Percentiles rank a stretch among this genome's conserved stretches.
These are phyloP conservation scores for Podarcis siculus DNA, from an alignment of 2,797 vertebrate genomes.

Conservation along the genomic window DNA sequence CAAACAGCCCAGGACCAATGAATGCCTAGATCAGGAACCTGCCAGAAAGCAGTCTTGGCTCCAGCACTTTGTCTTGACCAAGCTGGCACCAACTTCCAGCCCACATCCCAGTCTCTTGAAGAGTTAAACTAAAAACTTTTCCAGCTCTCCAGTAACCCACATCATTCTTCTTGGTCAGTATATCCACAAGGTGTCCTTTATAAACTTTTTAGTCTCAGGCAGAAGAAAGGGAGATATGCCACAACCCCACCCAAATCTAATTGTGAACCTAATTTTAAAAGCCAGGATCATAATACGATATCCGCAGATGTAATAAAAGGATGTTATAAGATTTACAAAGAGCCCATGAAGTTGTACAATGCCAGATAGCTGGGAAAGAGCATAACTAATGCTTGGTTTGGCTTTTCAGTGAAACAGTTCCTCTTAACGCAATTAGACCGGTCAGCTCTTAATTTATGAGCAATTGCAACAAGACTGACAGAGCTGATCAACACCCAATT, in stretches of 20 bases:
- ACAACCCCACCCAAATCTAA: background rate
- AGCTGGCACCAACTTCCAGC: background rate
- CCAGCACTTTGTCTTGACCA: background rate
- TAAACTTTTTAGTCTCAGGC: conserved; percentile 9
- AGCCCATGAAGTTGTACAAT: background rate
- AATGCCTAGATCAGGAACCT: too few species aligned
- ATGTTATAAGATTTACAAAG: conserved; percentile 24
- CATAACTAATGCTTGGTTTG: conserved; percentile 1
- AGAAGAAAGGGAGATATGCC: background rate
- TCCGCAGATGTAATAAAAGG: conserved; percentile 46
- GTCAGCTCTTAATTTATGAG: conserved; percentile 1
- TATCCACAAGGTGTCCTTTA: background rate
- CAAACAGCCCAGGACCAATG: background rate
- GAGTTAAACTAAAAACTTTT: background rate
- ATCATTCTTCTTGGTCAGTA: background rate
- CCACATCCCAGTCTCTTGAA: background rate
- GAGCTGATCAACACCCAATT: background rate
- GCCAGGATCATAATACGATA: background rate
- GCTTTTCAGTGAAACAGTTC: background rate
- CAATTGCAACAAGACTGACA: background rate
- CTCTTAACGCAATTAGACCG: background rate
- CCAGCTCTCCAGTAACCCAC: rapidly evolving
- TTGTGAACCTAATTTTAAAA: conserved; percentile 12
- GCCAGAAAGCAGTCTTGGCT: background rate
- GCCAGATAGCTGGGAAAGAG: conserved; percentile 21